Base-by-base conservation (phyloP, 92 coral and sea anemone species). In the Parazoanthus atlanticus region DNA sequence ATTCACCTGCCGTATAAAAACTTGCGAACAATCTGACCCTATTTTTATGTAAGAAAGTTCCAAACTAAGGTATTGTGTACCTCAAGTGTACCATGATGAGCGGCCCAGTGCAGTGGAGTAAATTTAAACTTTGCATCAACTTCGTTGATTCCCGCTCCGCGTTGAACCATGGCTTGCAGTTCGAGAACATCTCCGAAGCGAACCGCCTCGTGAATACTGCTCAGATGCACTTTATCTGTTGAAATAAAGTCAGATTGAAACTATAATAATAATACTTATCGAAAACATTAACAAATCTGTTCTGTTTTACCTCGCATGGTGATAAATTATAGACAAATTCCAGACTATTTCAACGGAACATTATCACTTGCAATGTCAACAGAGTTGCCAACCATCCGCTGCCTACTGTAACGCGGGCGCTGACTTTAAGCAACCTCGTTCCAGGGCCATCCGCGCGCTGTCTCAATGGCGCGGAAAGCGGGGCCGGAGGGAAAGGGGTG, bases 91-190 rank as follows among this genome's bases (percentile, higher is more conserved):
- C 98, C 99, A 77, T 94, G 98, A 67, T 96, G 93, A 46, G 98
- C 95, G 52, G 99, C 96, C 98, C 99, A 97, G 93, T 97, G 99
- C 33, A 97, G 93, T 72, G 99, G 99, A 77, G 98, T 97, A 80
- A 97, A 97, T 49, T 94, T 95, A 89, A 95, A 97, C 78, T 94
- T 97, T 54, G 92, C 25, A 76, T 97, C 99, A 1, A 92, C 28
- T 83, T 96, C 98, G 86, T 97, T 97, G 52, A 97, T 95, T 85
- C 98, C 99, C 0, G 99, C 99, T 31, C 99, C 99, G 31, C 98
- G 89, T 58, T 97, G 99, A 2, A 97, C 99, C 99, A 97, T 97
- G 33, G 98, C 93, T 76, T 97, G 99, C 17, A 97, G 91, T 86
- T 97, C 99, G 36, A 93, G 91, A 19, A 97, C 98, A 64, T 97